These are phyloP conservation scores for Anadara kagoshimensis DNA, from an alignment of 1,140 invertebrate species.

Conservation along the genomic window DNA sequence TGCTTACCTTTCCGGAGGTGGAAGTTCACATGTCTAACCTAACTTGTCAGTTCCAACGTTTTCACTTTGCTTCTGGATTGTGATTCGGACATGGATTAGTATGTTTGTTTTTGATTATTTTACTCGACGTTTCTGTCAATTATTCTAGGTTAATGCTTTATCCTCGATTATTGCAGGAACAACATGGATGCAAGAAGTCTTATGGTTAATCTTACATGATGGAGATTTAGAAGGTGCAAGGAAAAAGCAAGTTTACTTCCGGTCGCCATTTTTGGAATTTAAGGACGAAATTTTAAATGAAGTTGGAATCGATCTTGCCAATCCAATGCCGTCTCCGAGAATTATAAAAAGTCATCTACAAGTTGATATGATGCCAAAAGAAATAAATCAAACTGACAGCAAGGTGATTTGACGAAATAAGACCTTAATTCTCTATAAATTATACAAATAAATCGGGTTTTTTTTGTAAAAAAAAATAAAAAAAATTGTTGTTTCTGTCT, in stretches of 20 bases:
- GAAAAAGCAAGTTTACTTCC: conserved; percentile 78
- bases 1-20: too few species aligned
- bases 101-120: too few species aligned
- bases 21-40: too few species aligned
- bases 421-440: neutral
- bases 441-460: conserved; percentile 5
- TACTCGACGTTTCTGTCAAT: too few species aligned
- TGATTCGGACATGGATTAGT: too few species aligned
- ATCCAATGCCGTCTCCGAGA: conserved; percentile 58
- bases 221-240: conserved; percentile 85
- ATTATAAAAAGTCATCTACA: conserved; percentile 69
- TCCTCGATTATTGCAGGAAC: conserved; percentile 78
- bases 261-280: conserved; percentile 79
- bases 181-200: conserved; percentile 92
- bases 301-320: conserved; percentile 66
- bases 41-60: too few species aligned
- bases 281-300: conserved; percentile 67
- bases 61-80: too few species aligned
- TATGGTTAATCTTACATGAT: conserved; percentile 86
- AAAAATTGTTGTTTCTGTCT: too few species aligned
- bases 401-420: conserved; percentile 45
- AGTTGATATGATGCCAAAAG: conserved; percentile 51
- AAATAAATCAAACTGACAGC: conserved; percentile 47
- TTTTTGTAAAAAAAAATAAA: too few species aligned
- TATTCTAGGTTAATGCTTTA: neutral